A percentile compares a stretch with the other conserved stretches of the same genome.
phyloP scores from a whole-genome alignment of 2,797 vertebrate genomes.

The Crocodylus rhombifer region DNA sequence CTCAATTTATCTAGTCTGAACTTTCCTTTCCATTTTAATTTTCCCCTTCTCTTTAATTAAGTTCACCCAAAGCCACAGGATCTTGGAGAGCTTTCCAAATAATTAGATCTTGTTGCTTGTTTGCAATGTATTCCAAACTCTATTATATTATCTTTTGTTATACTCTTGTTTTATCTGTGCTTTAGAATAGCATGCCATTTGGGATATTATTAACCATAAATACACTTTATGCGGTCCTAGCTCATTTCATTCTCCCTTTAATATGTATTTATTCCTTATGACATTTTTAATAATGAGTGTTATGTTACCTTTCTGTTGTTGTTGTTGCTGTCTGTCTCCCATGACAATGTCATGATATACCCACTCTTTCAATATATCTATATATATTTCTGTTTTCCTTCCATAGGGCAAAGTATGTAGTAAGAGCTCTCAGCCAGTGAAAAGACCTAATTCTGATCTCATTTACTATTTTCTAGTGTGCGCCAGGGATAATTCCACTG shows the following conservation, averaged over 20 bases:
- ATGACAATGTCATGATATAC: neutral
- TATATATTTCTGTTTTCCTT: neutral
- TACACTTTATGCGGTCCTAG: neutral
- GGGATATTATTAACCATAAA: neutral
- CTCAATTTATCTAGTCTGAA: neutral
- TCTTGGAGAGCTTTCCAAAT: constrained; percentile 41
- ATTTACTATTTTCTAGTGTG: neutral
- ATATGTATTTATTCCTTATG: neutral
- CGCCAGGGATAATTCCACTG: neutral
- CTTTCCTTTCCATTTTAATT: constrained; percentile 34
- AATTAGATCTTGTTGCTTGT: neutral
- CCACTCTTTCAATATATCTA: neutral
- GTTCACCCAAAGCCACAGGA: neutral
- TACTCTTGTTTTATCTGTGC: neutral
- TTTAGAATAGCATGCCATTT: neutral
- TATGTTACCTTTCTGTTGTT: neutral
- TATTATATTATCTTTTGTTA: constrained; percentile 1
- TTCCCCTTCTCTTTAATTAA: neutral
- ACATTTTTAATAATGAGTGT: neutral
- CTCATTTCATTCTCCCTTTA: neutral
- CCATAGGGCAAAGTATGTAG: neutral
- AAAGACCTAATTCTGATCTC: neutral
- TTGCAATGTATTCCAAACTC: constrained; percentile 11
- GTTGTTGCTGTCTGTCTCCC: neutral
- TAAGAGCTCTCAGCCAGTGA: too few relatives aligned